Evolutionary conservation across 2,113 vertebrate genomes (phyloP).

Genomic region (Laticauda colubrina): DNA sequence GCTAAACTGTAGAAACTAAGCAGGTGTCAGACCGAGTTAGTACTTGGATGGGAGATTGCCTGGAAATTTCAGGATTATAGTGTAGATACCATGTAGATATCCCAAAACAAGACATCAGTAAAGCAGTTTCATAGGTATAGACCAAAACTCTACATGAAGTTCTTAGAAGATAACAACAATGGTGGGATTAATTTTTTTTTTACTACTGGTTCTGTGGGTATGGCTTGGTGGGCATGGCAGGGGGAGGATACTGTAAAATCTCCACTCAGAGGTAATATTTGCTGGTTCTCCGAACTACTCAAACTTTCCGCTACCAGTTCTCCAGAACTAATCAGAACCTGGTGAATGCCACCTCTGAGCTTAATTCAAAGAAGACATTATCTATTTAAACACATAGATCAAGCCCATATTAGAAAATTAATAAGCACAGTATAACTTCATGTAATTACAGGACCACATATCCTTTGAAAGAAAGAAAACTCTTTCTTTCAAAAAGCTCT

Average conservation of each 20-base stretch:
- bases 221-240: no score
- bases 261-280: no score
- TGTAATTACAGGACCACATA: not conserved
- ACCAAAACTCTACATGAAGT: not conserved
- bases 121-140: not conserved
- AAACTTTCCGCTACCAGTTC: no score
- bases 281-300: no score
- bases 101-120: not conserved
- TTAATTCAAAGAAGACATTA: not conserved
- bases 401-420: not conserved
- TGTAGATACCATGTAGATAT: not conserved
- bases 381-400: not conserved
- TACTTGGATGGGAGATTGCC: not conserved
- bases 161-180: not conserved
- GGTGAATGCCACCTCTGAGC: not conserved
- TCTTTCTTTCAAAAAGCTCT: not conserved
- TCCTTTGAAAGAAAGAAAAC: not conserved
- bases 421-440: not conserved
- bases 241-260: no score
- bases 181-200: no score
- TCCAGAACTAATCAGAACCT: no score
- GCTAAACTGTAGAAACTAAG: not conserved
- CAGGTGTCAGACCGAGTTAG: not conserved
- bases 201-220: no score
- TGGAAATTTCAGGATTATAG: not conserved